These are phyloP conservation scores for Tenualosa ilisha DNA, from an alignment of 2,797 vertebrate species.

Conservation along the genomic window DNA sequence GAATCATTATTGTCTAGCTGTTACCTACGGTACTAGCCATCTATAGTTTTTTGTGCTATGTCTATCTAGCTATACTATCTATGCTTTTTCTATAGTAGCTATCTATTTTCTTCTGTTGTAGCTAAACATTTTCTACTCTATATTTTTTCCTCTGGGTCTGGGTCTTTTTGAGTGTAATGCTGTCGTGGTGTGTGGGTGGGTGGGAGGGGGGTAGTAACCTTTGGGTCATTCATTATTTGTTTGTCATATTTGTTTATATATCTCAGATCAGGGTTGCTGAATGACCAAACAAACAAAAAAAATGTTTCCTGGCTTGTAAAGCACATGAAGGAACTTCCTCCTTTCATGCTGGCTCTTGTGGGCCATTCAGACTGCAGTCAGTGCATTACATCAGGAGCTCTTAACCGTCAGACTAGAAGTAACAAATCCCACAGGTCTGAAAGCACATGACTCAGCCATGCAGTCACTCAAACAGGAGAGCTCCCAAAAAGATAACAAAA, in stretches of 20 bases:
- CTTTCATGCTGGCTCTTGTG: background rate
- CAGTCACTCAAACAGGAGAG: background rate
- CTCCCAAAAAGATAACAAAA: background rate
- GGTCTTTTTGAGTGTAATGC: background rate
- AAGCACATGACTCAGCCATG: background rate
- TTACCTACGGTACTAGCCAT: background rate
- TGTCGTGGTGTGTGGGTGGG: no score
- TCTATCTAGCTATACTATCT: no score
- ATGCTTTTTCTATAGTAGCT: background rate
- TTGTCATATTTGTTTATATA: background rate
- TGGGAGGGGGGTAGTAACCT: background rate
- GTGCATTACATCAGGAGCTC: background rate
- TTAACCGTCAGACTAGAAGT: constrained; percentile 9
- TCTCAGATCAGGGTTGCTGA: background rate
- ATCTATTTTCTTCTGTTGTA: background rate
- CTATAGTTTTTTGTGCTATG: no score
- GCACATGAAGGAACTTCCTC: background rate
- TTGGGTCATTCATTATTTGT: background rate
- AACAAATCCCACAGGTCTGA: constrained; percentile 14
- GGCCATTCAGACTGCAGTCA: background rate
- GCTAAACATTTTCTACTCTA: no score
- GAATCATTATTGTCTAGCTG: background rate
- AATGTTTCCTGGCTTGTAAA: background rate
- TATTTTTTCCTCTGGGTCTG: background rate
- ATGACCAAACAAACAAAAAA: background rate